phyloP scores from a whole-genome alignment of 2,113 vertebrate species.

The Geococcyx californianus region DNA sequence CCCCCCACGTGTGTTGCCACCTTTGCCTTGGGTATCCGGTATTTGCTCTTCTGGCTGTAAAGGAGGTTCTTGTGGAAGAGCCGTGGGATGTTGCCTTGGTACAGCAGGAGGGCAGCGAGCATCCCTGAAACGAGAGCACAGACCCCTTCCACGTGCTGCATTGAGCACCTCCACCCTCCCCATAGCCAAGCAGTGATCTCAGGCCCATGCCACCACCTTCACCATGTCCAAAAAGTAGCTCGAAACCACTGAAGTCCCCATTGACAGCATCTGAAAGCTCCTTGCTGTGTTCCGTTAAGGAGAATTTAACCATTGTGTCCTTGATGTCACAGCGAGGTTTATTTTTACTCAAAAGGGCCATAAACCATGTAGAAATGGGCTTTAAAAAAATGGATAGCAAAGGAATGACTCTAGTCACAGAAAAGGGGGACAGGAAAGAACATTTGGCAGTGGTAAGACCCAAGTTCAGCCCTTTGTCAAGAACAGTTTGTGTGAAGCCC shows the following conservation, averaged over 20 bases:
- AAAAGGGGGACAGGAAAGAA: too few species aligned
- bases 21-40: slow-evolving; percentile 78
- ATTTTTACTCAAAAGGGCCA: not conserved
- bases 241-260: not conserved
- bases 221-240: not conserved
- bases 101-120: slow-evolving; percentile 82
- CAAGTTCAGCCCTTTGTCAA: not conserved
- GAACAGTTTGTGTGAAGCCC: fast-evolving
- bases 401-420: not conserved
- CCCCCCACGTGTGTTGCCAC: fast-evolving
- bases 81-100: slow-evolving; percentile 84
- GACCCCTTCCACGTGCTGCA: fast-evolving
- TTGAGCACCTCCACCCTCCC: fast-evolving
- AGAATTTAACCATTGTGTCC: not conserved
- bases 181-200: fast-evolving
- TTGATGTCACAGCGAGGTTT: not conserved
- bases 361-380: not conserved
- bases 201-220: not conserved
- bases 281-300: fast-evolving
- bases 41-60: slow-evolving; percentile 83
- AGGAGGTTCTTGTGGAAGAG: slow-evolving; percentile 89
- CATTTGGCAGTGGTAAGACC: not conserved
- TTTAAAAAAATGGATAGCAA: fast-evolving
- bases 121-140: slow-evolving; percentile 76
- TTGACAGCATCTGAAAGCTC: not conserved